Percentiles rank a stretch among this genome's conserved stretches.
Conservation (phyloP, 2,113 vertebrate genomes). For the Todiramphus chloris region DNA sequence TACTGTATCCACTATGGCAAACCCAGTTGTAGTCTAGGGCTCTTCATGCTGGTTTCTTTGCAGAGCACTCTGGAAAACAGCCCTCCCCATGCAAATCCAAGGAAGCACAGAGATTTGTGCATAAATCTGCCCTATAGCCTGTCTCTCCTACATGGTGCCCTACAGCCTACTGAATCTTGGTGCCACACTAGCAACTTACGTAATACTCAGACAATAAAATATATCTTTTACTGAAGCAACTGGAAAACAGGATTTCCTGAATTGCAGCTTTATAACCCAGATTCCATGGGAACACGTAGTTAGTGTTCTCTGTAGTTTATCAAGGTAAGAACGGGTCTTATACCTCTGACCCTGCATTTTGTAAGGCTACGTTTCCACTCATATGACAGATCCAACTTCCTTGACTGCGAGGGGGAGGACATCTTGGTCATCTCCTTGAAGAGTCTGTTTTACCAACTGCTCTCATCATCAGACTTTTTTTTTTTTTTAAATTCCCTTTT, state of each 20-base stretch:
- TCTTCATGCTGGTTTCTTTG: not conserved
- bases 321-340: not conserved
- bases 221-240: not conserved
- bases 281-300: not conserved
- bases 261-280: not conserved
- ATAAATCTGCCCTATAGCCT: not conserved
- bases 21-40: not conserved
- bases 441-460: not conserved
- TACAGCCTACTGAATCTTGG: not conserved
- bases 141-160: not conserved
- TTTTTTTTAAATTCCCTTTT: not conserved
- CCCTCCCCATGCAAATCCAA: not conserved
- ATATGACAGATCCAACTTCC: not conserved
- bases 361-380: not conserved
- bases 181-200: not conserved
- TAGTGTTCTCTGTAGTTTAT: not conserved
- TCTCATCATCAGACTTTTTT: not conserved
- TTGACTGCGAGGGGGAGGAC: accelerated
- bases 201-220: not conserved
- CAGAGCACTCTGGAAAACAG: not conserved
- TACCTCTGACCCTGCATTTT: not conserved
- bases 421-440: not conserved
- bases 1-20: not conserved
- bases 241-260: not conserved
- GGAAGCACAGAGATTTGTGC: not conserved